phyloP scores from a whole-genome alignment of 1,140 invertebrate genomes.

The Drosophila athabasca region DNA sequence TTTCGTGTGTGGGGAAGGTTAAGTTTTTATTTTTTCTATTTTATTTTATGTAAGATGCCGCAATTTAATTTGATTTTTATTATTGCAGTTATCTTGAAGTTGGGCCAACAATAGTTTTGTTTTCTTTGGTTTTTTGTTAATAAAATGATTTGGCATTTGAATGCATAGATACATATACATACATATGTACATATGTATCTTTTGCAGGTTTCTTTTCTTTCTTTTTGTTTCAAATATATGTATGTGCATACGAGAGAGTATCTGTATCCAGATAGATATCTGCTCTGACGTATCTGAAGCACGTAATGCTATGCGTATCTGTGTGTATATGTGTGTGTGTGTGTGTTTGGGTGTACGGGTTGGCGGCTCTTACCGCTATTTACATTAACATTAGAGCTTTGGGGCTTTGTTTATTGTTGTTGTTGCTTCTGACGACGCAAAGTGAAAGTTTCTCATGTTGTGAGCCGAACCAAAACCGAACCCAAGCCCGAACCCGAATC shows the following conservation, averaged over 20 bases:
- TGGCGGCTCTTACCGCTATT: slow-evolving; percentile 79
- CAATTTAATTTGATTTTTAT: slow-evolving; percentile 70
- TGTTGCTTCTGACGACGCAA: slow-evolving; percentile 56
- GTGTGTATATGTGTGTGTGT: slow-evolving; percentile 20
- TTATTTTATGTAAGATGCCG: slow-evolving; percentile 74
- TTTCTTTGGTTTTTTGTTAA: slow-evolving; percentile 1
- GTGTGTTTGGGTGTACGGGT: slow-evolving; percentile 28
- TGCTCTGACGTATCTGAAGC: slow-evolving; percentile 60
- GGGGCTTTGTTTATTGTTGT: slow-evolving; percentile 44
- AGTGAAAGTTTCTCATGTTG: slow-evolving; percentile 67
- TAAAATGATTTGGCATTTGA: slow-evolving; percentile 75
- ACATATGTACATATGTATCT: slow-evolving; percentile 2
- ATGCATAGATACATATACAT: slow-evolving; percentile 7
- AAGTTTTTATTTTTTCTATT: slow-evolving; percentile 31
- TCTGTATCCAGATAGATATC: slow-evolving; percentile 24
- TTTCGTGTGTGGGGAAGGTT: slow-evolving; percentile 64
- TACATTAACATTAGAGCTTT: slow-evolving; percentile 82
- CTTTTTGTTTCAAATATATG: slow-evolving; percentile 57
- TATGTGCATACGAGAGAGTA: background rate
- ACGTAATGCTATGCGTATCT: slow-evolving; percentile 61
- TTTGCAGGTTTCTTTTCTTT: slow-evolving; percentile 48
- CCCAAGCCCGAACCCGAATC: background rate
- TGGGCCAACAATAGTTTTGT: slow-evolving; percentile 59
- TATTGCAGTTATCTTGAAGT: slow-evolving; percentile 39
- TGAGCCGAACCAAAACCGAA: slow-evolving; percentile 17